phyloP scores from a whole-genome alignment of 1,140 invertebrate genomes.

The Papilio dardanus region DNA sequence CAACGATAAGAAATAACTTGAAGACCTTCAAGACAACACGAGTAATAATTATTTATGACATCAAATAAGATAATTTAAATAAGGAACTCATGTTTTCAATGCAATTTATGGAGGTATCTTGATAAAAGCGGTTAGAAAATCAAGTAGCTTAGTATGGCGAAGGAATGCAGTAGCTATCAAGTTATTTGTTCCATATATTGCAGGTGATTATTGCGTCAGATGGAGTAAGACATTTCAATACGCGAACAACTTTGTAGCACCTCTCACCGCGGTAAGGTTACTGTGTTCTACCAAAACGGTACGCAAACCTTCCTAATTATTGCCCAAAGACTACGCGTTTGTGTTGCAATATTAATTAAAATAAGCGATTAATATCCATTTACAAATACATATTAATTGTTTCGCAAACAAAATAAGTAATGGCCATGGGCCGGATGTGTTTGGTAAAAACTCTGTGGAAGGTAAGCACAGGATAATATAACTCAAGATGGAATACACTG shows the following conservation, averaged over 20 bases:
- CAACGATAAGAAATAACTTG: neutral
- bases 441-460: neutral
- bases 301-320: constrained; percentile 27
- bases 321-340: constrained; percentile 2
- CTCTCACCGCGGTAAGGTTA: constrained; percentile 36
- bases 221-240: constrained; percentile 49
- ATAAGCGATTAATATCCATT: constrained; percentile 12
- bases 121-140: constrained; percentile 37
- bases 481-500: too few relatives aligned
- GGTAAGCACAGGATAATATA: neutral
- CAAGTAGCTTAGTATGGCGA: constrained; percentile 49
- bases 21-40: neutral
- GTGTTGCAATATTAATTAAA: constrained; percentile 10
- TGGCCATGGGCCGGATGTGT: neutral
- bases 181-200: constrained; percentile 65
- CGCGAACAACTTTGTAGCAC: constrained; percentile 27
- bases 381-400: neutral
- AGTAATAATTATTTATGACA: constrained; percentile 18
- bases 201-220: constrained; percentile 68
- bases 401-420: neutral
- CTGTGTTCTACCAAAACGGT: constrained; percentile 11
- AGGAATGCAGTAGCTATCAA: constrained; percentile 66
- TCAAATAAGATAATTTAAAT: constrained; percentile 34
- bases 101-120: constrained; percentile 27
- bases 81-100: constrained; percentile 4